Base-by-base conservation (phyloP, 2,888 invertebrate species). In the Drosophila histrio region DNA sequence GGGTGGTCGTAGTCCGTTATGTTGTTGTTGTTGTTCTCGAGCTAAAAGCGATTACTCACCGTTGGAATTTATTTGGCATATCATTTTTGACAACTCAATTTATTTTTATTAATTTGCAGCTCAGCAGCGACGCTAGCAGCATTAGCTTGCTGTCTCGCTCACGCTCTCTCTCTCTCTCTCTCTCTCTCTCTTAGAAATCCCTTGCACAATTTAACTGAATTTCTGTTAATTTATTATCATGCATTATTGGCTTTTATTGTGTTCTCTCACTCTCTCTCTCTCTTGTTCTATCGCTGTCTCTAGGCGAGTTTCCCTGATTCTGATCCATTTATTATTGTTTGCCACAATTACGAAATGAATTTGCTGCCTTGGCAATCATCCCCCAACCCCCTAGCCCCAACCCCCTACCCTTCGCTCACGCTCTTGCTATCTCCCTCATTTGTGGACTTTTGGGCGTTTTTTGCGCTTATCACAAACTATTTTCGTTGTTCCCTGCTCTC, bases 71-170 rank as follows among this genome's bases (percentile, higher is more conserved):
- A 91, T 91, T 91, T 91, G 89, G 89, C 90, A 90, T 91, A 91
- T 91, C 91, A 91, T 91, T 90, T 90, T 89, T 91, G 91, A 91
- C 91, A 91, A 91, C 91, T 91, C 91, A 91, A 91, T 91, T 91
- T 91, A 91, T 91, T 91, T 91, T 90, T 91, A 91, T 91, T 91
- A 91, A 91, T 91, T 91, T 91, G 90, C 87, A 85, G 87, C 88
- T 90, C 66, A 81, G 87, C 86, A 85, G 85, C 73, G 71, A 21
- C 56, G 65, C 44, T n/a, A 28, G 49, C 53, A n/a, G 53, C 30
- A 11, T 22, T 28, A 11, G 3, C 22, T 6, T 2, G 2, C 21
- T 15, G 21, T 17, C 34, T 11, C 3, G 11, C 11, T 34, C 24
- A 24, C 17, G 4, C 24, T 2, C 44, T 7, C 28, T 11, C 28